Base-by-base conservation (phyloP, 1,140 invertebrate species). In the Tigriopus japonicus region DNA sequence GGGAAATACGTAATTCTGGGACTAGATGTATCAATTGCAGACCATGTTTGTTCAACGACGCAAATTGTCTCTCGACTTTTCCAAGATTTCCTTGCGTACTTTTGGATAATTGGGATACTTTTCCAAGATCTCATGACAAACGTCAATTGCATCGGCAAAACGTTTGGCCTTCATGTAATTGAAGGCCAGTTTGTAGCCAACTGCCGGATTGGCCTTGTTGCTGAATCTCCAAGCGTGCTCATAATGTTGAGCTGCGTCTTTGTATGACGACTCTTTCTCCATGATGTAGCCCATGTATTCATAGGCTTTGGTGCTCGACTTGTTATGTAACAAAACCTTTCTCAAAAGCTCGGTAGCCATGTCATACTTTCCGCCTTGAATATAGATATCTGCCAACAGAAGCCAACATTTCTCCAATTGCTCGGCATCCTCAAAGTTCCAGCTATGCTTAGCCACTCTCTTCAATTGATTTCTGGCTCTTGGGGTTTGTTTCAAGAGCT, bases 361-460 rank as follows among this genome's bases (percentile, higher is more conserved):
- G 53, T 96, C 91, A 65, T 82, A 81, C 71, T 95, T 91, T 19
- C 80, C 82, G 17, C 85, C 81, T 69, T 86, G 85, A 24, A 93
- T 82, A 70, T 95, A 94, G 65, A 90, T 84, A 63, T 96, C 91
- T 0, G 89, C 85, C 15, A 95, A 73, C 5, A 97, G 73, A 6
- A 98, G 68, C 94, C 93, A 98, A 70, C 87, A 88, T 63, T 83
- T 81, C 73, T 98, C 93, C 42, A 98, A 74, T 69, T 95, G 93
- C 67, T 97, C 91, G 0, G 91, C 90, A 67, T 97, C 91, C 71
- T 91, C 87, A 63, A 90, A 86, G 12, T 81, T 90, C 93, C 94
- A 98, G 0, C 75, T 73, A 59, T 82, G 81, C 67, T 90, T 90
- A 3, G 83, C 80, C 14, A 97, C 80, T 40, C 89, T 75, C 72